phyloP scores from a whole-genome alignment of 2,888 invertebrate species.

The Drosophila maculinotata region DNA sequence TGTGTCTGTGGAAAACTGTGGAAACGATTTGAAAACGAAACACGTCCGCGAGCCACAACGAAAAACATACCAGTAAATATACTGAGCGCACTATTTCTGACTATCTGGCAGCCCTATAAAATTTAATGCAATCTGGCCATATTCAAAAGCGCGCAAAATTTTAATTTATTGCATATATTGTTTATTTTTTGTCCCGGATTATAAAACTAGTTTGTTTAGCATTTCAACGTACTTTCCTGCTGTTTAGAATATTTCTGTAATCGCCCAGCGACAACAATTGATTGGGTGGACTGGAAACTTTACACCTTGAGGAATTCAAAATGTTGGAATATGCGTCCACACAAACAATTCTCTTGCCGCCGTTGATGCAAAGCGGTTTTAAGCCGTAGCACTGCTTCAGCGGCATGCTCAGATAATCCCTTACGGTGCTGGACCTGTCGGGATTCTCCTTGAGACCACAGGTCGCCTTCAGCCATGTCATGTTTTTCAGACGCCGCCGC shows the following conservation, averaged over 20 bases:
- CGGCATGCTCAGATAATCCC: conserved; percentile 20
- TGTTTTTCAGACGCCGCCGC: conserved; percentile 8
- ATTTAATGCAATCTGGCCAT: conserved; percentile 7
- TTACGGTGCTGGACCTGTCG: fast-evolving
- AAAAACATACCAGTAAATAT: conserved; percentile 40
- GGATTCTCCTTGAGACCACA: conserved; percentile 1
- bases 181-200: conserved; percentile 1
- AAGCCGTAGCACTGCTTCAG: conserved; percentile 3
- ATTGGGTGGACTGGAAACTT: background rate
- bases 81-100: background rate
- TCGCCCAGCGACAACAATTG: too few species aligned
- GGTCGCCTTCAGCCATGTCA: conserved; percentile 29
- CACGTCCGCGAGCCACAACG: conserved; percentile 15
- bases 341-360: background rate
- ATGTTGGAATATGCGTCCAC: background rate
- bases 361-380: background rate
- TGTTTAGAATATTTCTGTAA: background rate
- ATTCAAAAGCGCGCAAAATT: background rate
- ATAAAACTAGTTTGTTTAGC: too few species aligned
- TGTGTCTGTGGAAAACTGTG: conserved; percentile 64
- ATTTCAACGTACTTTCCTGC: conserved; percentile 3
- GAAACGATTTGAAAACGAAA: conserved; percentile 43
- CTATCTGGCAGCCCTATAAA: conserved; percentile 38
- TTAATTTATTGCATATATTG: background rate
- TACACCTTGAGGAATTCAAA: too few species aligned